Evolutionary conservation across 1,140 invertebrate genomes (phyloP), one percentile per base, ranked within the genome.

Genomic region (Papilio glaucus): DNA sequence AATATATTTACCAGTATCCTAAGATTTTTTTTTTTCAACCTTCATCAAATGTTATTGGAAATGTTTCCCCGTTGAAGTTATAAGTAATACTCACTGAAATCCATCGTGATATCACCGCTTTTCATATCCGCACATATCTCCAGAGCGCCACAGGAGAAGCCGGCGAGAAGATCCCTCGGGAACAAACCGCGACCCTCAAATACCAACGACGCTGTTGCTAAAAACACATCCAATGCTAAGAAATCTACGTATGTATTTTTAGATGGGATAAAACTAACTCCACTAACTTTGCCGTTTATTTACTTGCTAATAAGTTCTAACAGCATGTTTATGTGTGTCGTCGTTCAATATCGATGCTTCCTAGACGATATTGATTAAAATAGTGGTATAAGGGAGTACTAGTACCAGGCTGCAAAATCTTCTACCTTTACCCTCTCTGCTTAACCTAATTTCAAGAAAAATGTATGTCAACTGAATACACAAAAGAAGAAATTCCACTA

Each of bases 191-290:
- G 78, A 73, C 70, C 76, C 33, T 62, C 73, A 77, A 77, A 73
- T 61, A 72, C 76, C 76, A 83, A 84, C 65, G 80, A 84, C 67
- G 80, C 79, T 62, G 83, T 82, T 68, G 61, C 72, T 85, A 91
- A 88, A 87, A 85, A 81, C 73, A 78, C 80, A 63, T 74, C 74
- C 77, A 82, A 80, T 84, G 72, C 76, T 86, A 91, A 88, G 81
- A 87, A 85, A 80, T 77, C 75, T 61, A 78, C 84, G 88, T 92
- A 92, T 88, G 89, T 91, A 91, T 84, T 75, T 65, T 73, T 65
- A 76, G 49, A 78, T 82, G 79, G 82, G 85, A 76, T 77, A 67
- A 73, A 65, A 68, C 57, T 83, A 75, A 81, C 72, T 71, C 12
- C 24, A 78, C 75, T 85, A 85, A 84, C 71, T 71, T 45, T 71